These are phyloP conservation scores for Gymnocheta viridis DNA, from an alignment of 2,888 invertebrate species.

Conservation along the genomic window DNA sequence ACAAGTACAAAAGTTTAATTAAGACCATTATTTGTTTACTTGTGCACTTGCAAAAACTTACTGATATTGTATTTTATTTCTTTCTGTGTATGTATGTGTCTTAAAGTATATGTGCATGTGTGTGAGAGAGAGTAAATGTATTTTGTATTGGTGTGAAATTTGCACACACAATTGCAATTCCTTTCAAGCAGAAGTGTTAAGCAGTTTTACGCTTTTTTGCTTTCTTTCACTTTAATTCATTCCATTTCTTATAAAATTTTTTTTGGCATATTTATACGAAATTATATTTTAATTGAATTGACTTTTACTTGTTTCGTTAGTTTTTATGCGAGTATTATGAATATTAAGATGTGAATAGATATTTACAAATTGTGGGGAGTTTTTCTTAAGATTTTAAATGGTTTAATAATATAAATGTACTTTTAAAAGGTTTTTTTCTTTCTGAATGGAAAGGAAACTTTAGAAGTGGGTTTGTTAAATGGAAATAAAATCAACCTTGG, in stretches of 20 bases:
- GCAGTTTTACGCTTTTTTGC: slow-evolving; percentile 73
- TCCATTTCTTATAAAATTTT: slow-evolving; percentile 4
- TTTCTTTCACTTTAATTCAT: slow-evolving; percentile 48
- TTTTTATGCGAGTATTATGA: slow-evolving; percentile 25
- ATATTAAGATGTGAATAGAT: slow-evolving; percentile 33
- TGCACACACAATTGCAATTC: slow-evolving; percentile 42
- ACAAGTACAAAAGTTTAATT: too few relatives aligned
- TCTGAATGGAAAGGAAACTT: neutral
- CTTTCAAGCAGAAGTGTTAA: slow-evolving; percentile 71
- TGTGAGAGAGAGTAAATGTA: neutral
- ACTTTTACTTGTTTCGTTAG: slow-evolving; percentile 44
- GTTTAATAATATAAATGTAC: slow-evolving; percentile 48
- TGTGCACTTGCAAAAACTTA: too few relatives aligned
- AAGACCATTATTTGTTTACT: too few relatives aligned
- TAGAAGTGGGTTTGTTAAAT: neutral
- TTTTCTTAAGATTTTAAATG: slow-evolving; percentile 56
- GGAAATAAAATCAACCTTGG: neutral
- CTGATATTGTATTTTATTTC: neutral
- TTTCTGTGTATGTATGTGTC: too few relatives aligned
- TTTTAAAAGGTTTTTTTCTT: slow-evolving; percentile 11
- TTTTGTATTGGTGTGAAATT: slow-evolving; percentile 54
- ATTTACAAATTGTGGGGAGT: slow-evolving; percentile 25
- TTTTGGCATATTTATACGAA: slow-evolving; percentile 46
- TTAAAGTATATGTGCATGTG: neutral
- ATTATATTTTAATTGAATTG: slow-evolving; percentile 69